These are phyloP conservation scores for Mus minutoides DNA, from an alignment of 2,797 vertebrate genomes.

Conservation along the genomic window DNA sequence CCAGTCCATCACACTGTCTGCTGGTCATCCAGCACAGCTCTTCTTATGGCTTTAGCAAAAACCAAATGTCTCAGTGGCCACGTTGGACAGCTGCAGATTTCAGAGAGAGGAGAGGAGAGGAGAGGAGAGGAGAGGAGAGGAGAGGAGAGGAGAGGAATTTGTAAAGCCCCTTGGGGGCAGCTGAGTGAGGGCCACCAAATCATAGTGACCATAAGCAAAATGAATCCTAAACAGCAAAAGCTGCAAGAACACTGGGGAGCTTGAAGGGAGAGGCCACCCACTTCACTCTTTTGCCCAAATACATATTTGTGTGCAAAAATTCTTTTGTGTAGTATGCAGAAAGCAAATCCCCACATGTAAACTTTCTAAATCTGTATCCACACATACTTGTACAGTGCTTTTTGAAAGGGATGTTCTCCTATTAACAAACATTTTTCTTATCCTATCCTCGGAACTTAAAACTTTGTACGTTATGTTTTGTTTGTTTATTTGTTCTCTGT, in stretches of 20 bases:
- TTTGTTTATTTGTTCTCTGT: not conserved
- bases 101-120: not conserved
- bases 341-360: not conserved
- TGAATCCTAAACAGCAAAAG: not conserved
- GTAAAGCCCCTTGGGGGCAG: not conserved
- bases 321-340: not conserved
- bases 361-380: not conserved
- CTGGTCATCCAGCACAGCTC: not conserved
- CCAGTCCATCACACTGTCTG: not conserved
- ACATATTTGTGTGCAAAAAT: not conserved
- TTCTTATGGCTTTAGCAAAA: not conserved
- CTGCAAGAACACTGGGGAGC: not conserved
- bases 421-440: constrained; percentile 13
- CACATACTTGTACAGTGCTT: not conserved
- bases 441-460: constrained; percentile 44
- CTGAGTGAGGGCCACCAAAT: not conserved
- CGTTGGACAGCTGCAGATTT: not conserved
- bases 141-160: not conserved
- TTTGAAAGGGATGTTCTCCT: not conserved
- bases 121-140: not conserved
- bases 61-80: not conserved
- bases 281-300: not conserved
- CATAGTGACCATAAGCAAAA: not conserved
- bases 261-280: not conserved
- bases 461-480: not conserved